Evolutionary conservation across 2,888 invertebrate species (phyloP), one percentile per base, ranked within the genome.

Genomic region (Lumbricus terrestris): DNA sequence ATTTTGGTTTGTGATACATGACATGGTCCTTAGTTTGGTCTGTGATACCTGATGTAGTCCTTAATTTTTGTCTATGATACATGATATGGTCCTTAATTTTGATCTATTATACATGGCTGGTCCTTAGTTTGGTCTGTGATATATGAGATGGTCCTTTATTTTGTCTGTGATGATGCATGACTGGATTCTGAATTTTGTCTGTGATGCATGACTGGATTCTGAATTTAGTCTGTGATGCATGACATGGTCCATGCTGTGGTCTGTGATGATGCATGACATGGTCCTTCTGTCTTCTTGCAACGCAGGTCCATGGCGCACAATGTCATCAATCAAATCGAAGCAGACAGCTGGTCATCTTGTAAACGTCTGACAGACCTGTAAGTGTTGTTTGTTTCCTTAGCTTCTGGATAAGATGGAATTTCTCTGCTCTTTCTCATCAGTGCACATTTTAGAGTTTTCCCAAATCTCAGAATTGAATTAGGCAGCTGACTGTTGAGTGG

Each of bases 311-410:
- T 85, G 85, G 37, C 85, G 35, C 85, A 85, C 34, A 85, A 85
- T 35, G 37, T 85, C 37, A 85, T 85, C 85, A 85, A 15, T 37
- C 85, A 85, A 16, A 85, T 85, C 37, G 85, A 85, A 23, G 8
- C 85, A 85, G 85, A 85, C 35, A 85, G 85, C 37, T 85, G 85
- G 85, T 85, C 85, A 85, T 85, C 37, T 3, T 85, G 85, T 37
- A 85, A 37, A 23, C 34, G 85, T 85, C 85, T 85, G 6, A 85
- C 34, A 35, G 85, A 85, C 8, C 85, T 85, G 85, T 85, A 35
- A 85, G 85, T 16, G n/a, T 69, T n/a, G n/a, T 69, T 69, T 69
- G 29, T 69, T 69, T 69, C 69, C n/a, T 69, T 54, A 1, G 69
- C n/a, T 47, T 4, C n/a, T 29, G 5, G 69, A n/a, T 8, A n/a